Evolutionary conservation across 30 jellyfish, hydroid and myxozoan genomes (phyloP).

Genomic region (Pelagia noctiluca): DNA sequence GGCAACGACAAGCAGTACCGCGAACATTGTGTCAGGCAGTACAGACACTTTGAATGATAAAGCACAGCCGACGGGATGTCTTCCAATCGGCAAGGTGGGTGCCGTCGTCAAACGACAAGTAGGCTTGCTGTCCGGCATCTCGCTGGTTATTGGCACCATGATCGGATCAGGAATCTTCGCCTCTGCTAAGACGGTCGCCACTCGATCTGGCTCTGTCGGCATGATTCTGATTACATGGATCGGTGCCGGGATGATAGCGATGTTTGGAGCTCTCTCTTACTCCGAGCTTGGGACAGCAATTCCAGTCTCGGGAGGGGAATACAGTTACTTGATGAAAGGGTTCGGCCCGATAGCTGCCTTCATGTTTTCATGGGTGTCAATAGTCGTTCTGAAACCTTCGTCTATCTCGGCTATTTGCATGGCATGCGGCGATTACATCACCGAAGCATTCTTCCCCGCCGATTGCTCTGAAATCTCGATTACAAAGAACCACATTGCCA

Average conservation of each 20-base stretch:
- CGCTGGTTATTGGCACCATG: slow-evolving; percentile 90
- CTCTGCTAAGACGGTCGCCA: slow-evolving; percentile 76
- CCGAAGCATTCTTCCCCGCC: slow-evolving; percentile 87
- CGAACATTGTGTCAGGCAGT: neutral
- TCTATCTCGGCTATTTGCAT: slow-evolving; percentile 82
- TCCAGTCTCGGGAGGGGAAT: slow-evolving; percentile 88
- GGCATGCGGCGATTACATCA: slow-evolving; percentile 90
- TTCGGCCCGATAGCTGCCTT: slow-evolving; percentile 92
- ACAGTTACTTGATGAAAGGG: slow-evolving; percentile 69
- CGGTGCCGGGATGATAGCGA: slow-evolving; percentile 72
- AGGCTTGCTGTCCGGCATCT: slow-evolving; percentile 80
- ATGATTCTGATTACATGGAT: slow-evolving; percentile 81
- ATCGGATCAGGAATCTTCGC: slow-evolving; percentile 97
- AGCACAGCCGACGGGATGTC: slow-evolving; percentile 40
- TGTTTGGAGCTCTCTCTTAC: slow-evolving; percentile 74
- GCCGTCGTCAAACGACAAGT: slow-evolving; percentile 51
- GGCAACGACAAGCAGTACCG: neutral
- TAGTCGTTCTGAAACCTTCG: slow-evolving; percentile 85
- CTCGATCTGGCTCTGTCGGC: slow-evolving; percentile 76
- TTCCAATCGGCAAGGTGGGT: slow-evolving; percentile 22
- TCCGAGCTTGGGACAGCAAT: slow-evolving; percentile 91
- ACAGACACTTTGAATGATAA: neutral
- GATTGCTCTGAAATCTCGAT: slow-evolving; percentile 19
- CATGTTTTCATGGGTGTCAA: slow-evolving; percentile 75
- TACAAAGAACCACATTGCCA: slow-evolving; percentile 59